Evolutionary conservation across 2,113 vertebrate species (phyloP), one percentile per base, ranked within the genome.

Genomic region (Zosterops hypoxanthus): DNA sequence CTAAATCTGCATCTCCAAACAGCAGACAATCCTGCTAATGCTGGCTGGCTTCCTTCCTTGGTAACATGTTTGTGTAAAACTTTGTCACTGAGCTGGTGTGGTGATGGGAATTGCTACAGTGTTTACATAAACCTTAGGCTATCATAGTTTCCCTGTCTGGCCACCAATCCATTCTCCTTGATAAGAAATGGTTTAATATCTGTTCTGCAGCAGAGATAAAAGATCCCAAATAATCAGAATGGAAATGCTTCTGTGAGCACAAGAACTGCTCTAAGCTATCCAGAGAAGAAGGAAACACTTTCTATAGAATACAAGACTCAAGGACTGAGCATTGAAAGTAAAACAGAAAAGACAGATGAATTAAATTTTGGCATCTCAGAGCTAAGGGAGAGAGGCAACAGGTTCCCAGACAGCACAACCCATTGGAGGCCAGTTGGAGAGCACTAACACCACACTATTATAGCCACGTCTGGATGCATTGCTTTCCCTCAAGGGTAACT

Each of bases 381-480:
- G 26, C 31, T 24, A 47, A 69, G 14, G 19, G 31, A 76, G 24
- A 50, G 57, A 72, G 5, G 9, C 12, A 36, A 42, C 12, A 55
- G 12, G 36, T 19, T 76, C 49, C 46, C 53, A 34, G 26, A 12
- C 14, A 69, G 23, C 46, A 36, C 3, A 25, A 22, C 25, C 29
- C 21, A 8, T 1, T 34, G 31, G 23, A 75, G 7, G 23, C 5
- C 56, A 36, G 24, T 6, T 19, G 13, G 44, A 76, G 13, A 76
- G 14, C 22, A 21, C 19, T 24, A 31, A 33, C 7, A 34, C 3
- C 1, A 0, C 12, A 5, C 6, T 24, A 2, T 10, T 39, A 28
- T 0, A 29, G 23, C 11, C 36, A 18, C 25, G 66, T 36, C 25
- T 57, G 70, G 29, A 55, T 28, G 17, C 28, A 28, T 11, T 1